These are phyloP conservation scores for Saiga tatarica DNA, from an alignment of 2,113 vertebrate species.

Conservation along the genomic window DNA sequence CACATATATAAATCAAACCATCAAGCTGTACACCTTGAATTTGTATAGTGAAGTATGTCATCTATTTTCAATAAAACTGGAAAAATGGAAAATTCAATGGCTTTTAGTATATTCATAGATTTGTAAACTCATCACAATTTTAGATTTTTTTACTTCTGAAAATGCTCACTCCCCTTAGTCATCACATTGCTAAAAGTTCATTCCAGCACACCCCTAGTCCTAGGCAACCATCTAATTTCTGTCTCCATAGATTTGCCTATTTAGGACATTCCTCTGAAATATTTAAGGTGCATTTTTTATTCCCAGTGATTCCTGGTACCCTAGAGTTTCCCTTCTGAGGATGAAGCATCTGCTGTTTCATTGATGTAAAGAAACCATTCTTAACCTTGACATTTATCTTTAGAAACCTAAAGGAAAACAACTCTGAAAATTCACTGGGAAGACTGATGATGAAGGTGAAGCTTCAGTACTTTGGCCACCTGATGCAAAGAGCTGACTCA, in stretches of 20 bases:
- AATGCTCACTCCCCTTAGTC: neutral
- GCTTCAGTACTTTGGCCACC: neutral
- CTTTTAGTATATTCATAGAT: neutral
- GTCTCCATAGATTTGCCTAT: neutral
- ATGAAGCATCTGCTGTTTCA: neutral
- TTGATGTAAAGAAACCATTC: neutral
- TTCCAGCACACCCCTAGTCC: neutral
- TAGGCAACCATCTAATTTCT: neutral
- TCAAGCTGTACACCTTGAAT: neutral
- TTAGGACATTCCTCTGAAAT: neutral
- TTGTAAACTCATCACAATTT: neutral
- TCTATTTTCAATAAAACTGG: neutral
- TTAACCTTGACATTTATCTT: neutral
- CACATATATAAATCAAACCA: neutral
- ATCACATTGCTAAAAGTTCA: neutral
- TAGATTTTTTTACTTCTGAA: neutral
- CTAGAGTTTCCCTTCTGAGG: neutral
- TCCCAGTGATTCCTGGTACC: neutral
- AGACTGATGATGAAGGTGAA: neutral
- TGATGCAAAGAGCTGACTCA: neutral
- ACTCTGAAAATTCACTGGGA: neutral
- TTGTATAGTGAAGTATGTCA: neutral
- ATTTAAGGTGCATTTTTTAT: neutral
- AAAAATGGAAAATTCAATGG: neutral
- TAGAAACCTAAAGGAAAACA: neutral